Evolutionary conservation across 2,113 vertebrate species (phyloP), one percentile per base, ranked within the genome.

Genomic region (Poeciliopsis prolifica): DNA sequence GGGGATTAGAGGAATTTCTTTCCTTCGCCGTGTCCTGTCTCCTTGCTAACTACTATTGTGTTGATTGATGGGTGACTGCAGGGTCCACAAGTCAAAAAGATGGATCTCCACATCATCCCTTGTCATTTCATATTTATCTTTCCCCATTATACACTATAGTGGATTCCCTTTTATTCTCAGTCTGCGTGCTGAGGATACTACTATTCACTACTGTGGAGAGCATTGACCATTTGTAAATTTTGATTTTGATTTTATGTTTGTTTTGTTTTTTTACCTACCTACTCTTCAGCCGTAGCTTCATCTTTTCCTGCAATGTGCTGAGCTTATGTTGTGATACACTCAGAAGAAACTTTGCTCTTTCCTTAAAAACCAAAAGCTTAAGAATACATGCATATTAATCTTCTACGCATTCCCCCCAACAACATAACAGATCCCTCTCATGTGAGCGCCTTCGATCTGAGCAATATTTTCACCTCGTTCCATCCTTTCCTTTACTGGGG

Each of bases 391-490:
- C 65, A 65, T 51, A 29, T 65, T 80, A 64, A 6, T 30, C 61
- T 61, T 74, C 48, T 29, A 58, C 37, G 62, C 9, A n/a, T 61
- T 79, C 72, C 12, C 72, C 71, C 73, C 75, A 65, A 65, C 81
- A 60, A 40, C 4, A 0, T 61, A 77, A 75, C 31, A 33, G 31
- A 48, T 74, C 70, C 73, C 74, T 76, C 66, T 35, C 63, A 67
- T 72, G 79, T 74, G 79, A 78, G 61, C 3, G 30, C 61, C 70
- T 70, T 77, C 81, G 40, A 51, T 61, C 69, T 74, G 68, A 75
- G 68, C 68, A 44, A 68, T 87, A 80, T 87, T 88, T 91, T 87
- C 69, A 80, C 70, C 83, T 86, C 78, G 60, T 77, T 75, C 83
- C 79, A 74, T 86, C 68, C 74, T 61, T 79, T 54, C 69, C 76